Base-by-base conservation (phyloP, 2,113 vertebrate species). In the Heloderma charlesbogerti region DNA sequence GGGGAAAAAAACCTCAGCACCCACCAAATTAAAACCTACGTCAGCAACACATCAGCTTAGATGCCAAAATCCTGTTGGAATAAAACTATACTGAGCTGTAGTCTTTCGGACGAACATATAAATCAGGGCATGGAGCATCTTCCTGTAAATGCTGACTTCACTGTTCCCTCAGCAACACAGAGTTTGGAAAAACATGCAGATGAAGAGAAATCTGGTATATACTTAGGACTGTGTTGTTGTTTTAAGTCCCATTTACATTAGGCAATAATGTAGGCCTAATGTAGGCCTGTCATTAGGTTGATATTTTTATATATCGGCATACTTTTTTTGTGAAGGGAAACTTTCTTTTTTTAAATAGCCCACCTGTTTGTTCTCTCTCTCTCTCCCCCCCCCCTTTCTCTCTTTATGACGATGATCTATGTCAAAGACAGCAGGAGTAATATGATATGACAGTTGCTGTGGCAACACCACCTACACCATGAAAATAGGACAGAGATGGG, bases 391-490 rank as follows among this genome's bases (percentile, higher is more conserved):
- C n/a, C n/a, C n/a, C n/a, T n/a, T n/a, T n/a, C n/a, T n/a, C 63
- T 25, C 74, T 74, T 77, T 57, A n/a, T n/a, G 37, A 69, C 34
- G 91, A 93, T n/a, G 60, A 45, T 88, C 78, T 92, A 94, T 96
- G 96, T 96, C 95, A 97, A 96, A 97, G 95, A 96, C 94, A 82
- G 95, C 89, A 92, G 96, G 96, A 97, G 93, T 96, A 94, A 97
- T 96, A 86, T 94, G 95, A 96, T 96, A 92, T 89, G 95, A 97
- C 96, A 97, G 97, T 98, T 97, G 96, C 97, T 97, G 95, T 97
- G 97, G 97, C 96, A 97, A 98, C 97, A 97, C 97, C 94, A 90
- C 97, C 97, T 93, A 97, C 97, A 95, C 95, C 60, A 88, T 95
- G 95, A 97, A 96, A 96, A 96, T 96, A 93, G 88, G 91, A 94